phyloP scores from a whole-genome alignment of 2,888 invertebrate species.

The Platycheirus rosarum region DNA sequence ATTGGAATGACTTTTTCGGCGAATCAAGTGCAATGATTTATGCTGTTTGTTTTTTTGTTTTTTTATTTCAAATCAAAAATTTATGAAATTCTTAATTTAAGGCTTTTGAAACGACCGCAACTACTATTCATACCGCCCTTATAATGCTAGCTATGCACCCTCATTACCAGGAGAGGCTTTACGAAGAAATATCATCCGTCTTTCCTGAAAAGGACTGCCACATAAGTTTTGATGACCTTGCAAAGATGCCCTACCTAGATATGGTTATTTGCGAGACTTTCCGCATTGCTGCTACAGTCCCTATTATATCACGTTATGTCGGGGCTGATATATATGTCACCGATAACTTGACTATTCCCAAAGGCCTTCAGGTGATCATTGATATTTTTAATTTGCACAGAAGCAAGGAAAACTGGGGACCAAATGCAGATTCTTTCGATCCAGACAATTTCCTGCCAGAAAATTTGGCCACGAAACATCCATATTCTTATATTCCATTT shows the following conservation, averaged over 20 bases:
- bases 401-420: slow-evolving; percentile 76
- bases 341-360: slow-evolving; percentile 69
- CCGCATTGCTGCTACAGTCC: slow-evolving; percentile 77
- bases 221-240: slow-evolving; percentile 71
- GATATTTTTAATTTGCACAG: slow-evolving; percentile 75
- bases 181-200: slow-evolving; percentile 75
- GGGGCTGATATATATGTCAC: slow-evolving; percentile 61
- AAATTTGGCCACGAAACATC: slow-evolving; percentile 74
- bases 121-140: slow-evolving; percentile 75
- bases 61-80: too few species aligned
- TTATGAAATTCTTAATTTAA: slow-evolving; percentile 41
- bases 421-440: slow-evolving; percentile 75
- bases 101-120: slow-evolving; percentile 77
- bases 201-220: slow-evolving; percentile 75
- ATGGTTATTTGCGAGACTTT: slow-evolving; percentile 76
- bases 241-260: slow-evolving; percentile 75
- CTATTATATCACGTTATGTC: slow-evolving; percentile 73
- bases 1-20: slow-evolving; percentile 72
- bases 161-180: slow-evolving; percentile 76
- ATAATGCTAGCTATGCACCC: slow-evolving; percentile 77
- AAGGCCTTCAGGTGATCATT: slow-evolving; percentile 66
- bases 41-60: slow-evolving; percentile 73
- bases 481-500: slow-evolving; percentile 77
- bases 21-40: slow-evolving; percentile 75
- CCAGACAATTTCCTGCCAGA: slow-evolving; percentile 76